Evolutionary conservation across 1,140 invertebrate species (phyloP), one percentile per base, ranked within the genome.

Genomic region (Polypedilum vanderplanki): DNA sequence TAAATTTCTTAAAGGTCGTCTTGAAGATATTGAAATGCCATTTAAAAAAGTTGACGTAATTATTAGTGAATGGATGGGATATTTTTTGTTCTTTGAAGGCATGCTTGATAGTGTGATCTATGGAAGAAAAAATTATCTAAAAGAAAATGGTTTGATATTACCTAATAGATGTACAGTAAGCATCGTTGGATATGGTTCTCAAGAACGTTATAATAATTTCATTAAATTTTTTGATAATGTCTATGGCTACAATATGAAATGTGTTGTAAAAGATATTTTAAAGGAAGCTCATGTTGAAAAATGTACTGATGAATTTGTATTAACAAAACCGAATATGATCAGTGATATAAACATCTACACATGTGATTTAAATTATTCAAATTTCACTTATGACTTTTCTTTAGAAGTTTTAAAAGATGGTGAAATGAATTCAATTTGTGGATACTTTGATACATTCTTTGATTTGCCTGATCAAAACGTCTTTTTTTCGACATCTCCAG

Each of bases 21-120:
- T 99, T 3, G 98, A 99, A 84, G 93, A 98, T 78, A 89, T 88
- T n/a, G 85, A 91, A 75, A 86, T 98, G 75, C 85, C 87, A n/a
- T 80, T 86, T 41, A 88, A 90, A 75, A 92, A 95, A 86, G 95
- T 98, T 18, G 97, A 99, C 83, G 90, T 99, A 22, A 97, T 99
- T 78, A 91, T 99, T 40, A 98, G 95, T 5, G 98, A 99, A 84
- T 99, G 98, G 98, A 99, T 99, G 98, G 98, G 98, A 4, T 99
- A 99, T 85, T 98, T 98, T 84, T 85, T 99, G 67, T 86, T 99
- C 7, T 98, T 98, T 81, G 98, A 99, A 85, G 97, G 95, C 20
- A 99, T 99, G 98, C 83, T 99, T 41, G 95, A 98, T 80, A 93
- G 92, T 82, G 89, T 96, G 20, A 87, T 99, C 41, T 90, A 90